Evolutionary conservation across 1,140 invertebrate species (phyloP).

Genomic region (Drosophila insularis): DNA sequence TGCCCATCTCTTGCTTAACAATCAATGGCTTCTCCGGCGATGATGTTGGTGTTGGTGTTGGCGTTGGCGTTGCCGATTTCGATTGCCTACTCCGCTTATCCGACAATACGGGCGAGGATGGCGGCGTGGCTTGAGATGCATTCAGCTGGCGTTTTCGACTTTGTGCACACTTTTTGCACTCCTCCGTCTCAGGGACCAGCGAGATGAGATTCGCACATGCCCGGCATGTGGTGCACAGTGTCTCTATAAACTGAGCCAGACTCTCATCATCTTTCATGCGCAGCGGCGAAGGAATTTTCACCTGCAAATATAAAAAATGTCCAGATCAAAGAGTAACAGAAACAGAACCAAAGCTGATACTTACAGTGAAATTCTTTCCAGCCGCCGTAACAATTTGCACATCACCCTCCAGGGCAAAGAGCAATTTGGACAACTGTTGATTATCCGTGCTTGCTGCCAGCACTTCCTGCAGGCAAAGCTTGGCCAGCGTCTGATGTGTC

Average conservation of each 20-base stretch:
- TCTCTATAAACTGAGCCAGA: constrained; percentile 80
- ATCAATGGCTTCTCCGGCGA: constrained; percentile 38
- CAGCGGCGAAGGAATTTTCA: constrained; percentile 78
- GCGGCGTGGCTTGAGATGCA: constrained; percentile 56
- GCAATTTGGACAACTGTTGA: constrained; percentile 74
- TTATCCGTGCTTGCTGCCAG: constrained; percentile 80
- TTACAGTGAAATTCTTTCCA: constrained; percentile 82
- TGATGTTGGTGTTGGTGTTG: constrained; percentile 37
- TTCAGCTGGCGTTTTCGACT: constrained; percentile 63
- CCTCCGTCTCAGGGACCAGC: constrained; percentile 76
- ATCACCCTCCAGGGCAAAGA: constrained; percentile 78
- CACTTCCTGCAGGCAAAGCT: constrained; percentile 81
- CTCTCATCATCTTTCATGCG: constrained; percentile 78
- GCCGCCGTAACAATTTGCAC: constrained; percentile 82
- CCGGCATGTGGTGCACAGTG: constrained; percentile 77
- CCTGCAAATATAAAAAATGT: constrained; percentile 32
- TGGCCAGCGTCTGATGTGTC: constrained; percentile 80
- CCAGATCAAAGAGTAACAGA: not conserved
- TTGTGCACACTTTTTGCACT: constrained; percentile 78
- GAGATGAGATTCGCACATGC: constrained; percentile 82
- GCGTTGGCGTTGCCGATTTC: constrained; percentile 50
- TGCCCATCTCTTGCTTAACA: constrained; percentile 57
- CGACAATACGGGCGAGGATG: constrained; percentile 66
- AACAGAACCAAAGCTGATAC: not conserved
- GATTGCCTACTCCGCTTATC: constrained; percentile 67